phyloP scores from a whole-genome alignment of 2,797 vertebrate species.

The Aratinga solstitialis region DNA sequence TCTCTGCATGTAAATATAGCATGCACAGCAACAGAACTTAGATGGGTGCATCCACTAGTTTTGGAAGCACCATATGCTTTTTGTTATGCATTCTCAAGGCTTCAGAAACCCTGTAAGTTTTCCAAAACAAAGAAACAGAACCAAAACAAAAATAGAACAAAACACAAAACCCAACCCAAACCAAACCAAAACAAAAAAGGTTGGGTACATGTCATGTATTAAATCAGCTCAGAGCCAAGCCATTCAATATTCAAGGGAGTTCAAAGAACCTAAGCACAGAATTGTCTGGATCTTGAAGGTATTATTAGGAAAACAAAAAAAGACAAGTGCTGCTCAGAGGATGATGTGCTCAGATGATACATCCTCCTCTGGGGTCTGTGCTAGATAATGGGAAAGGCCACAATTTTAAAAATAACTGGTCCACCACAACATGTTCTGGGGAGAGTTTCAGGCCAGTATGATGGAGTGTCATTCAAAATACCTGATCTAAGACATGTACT shows the following conservation, averaged over 20 bases:
- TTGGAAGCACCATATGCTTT: background rate
- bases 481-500: background rate
- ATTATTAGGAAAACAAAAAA: background rate
- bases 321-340: background rate
- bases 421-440: background rate
- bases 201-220: background rate
- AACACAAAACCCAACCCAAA: background rate
- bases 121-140: background rate
- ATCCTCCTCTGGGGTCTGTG: background rate
- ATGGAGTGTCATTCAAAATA: background rate
- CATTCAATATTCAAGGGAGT: background rate
- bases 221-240: background rate
- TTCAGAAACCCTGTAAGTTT: background rate
- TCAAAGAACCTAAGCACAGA: background rate
- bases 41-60: fast-evolving
- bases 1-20: background rate
- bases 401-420: background rate
- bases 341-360: background rate
- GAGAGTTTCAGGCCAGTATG: background rate
- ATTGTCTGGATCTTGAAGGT: background rate
- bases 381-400: background rate
- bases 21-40: background rate
- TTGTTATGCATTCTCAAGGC: background rate
- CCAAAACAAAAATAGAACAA: background rate
- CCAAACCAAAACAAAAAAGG: background rate